Evolutionary conservation across 2,888 invertebrate genomes (phyloP).

Genomic region (Leucoptera coffeella): DNA sequence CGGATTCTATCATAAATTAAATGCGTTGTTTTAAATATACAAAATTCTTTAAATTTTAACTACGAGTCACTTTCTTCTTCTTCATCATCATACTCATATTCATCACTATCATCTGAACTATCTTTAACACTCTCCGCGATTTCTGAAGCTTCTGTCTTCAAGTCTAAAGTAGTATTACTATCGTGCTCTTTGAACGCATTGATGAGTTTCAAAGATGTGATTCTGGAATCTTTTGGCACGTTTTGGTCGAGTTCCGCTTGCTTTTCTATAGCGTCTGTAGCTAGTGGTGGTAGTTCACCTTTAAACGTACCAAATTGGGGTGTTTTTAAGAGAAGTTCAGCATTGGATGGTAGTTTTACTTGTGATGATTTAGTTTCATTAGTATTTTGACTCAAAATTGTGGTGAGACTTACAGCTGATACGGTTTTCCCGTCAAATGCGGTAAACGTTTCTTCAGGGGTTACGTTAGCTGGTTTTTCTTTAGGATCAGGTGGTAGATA

Average conservation of each 20-base stretch:
- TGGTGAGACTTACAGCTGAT: slow-evolving; percentile 56
- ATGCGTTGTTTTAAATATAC: too few relatives aligned
- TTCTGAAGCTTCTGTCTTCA: slow-evolving; percentile 20
- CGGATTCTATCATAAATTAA: too few relatives aligned
- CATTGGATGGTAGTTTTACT: slow-evolving; percentile 29
- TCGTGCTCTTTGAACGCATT: slow-evolving; percentile 15
- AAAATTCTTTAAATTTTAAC: too few relatives aligned
- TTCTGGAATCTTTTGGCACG: too few relatives aligned
- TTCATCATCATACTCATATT: slow-evolving; percentile 11
- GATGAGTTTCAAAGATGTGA: slow-evolving; percentile 33
- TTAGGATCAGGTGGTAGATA: slow-evolving; percentile 65
- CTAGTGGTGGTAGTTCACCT: slow-evolving; percentile 60
- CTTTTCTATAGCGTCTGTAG: neutral
- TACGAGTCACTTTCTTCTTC: slow-evolving; percentile 12
- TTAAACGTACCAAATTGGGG: slow-evolving; percentile 72
- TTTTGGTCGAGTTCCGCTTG: too few relatives aligned
- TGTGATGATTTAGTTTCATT: slow-evolving; percentile 19
- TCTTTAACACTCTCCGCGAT: slow-evolving; percentile 10
- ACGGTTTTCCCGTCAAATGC: slow-evolving; percentile 73
- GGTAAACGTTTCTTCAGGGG: slow-evolving; percentile 48
- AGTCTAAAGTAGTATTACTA: slow-evolving; percentile 12
- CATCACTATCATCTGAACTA: slow-evolving; percentile 9
- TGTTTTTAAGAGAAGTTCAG: slow-evolving; percentile 57
- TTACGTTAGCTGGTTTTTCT: slow-evolving; percentile 39
- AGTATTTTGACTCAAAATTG: slow-evolving; percentile 32